Evolutionary conservation across 2,113 vertebrate species (phyloP).

Genomic region (Vulpes vulpes): DNA sequence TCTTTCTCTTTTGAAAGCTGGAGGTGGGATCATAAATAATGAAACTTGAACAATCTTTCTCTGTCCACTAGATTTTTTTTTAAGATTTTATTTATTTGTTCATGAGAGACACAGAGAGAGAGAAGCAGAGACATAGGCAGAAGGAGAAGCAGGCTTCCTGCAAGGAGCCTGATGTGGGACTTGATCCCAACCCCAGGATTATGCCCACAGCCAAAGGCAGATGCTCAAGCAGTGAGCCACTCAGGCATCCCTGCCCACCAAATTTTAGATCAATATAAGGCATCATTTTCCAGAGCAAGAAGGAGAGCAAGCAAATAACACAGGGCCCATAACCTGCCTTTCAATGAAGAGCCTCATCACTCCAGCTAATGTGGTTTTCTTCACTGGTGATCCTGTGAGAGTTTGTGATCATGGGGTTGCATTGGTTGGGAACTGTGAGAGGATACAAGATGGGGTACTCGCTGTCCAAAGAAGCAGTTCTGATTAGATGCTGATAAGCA

Average conservation of each 20-base stretch:
- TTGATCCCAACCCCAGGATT: too few species aligned
- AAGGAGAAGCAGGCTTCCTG: too few species aligned
- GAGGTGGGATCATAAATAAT: background rate
- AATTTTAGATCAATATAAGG: background rate
- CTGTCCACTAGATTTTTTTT: background rate
- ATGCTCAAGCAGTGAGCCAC: too few species aligned
- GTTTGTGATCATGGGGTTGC: background rate
- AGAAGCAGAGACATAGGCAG: too few species aligned
- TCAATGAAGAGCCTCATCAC: background rate
- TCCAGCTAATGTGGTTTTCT: too few species aligned
- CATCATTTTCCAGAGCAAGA: background rate
- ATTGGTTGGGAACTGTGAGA: background rate
- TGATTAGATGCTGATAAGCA: background rate
- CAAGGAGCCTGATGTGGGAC: too few species aligned
- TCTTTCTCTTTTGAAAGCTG: background rate
- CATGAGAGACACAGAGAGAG: too few species aligned
- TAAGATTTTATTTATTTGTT: too few species aligned
- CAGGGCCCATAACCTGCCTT: background rate
- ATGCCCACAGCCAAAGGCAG: too few species aligned
- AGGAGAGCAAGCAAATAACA: background rate
- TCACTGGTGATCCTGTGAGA: background rate
- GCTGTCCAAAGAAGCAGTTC: background rate
- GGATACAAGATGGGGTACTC: background rate
- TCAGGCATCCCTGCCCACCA: background rate
- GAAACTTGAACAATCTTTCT: background rate